A percentile compares a stretch with the other conserved stretches of the same genome.
Conservation (phyloP, 2,113 vertebrate species). For the Probosciger aterrimus region DNA sequence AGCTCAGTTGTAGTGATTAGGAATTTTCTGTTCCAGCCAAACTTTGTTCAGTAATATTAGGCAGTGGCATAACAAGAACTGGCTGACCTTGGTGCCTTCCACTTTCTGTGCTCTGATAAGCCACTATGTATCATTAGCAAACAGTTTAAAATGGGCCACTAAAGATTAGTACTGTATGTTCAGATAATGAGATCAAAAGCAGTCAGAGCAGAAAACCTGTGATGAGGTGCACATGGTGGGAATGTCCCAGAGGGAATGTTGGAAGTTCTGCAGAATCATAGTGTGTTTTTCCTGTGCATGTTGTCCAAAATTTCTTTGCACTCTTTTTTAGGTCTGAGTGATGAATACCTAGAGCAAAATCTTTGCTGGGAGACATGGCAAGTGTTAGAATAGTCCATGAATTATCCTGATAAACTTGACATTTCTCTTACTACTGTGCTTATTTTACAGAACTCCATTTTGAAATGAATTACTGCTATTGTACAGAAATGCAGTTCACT, state of each 20-base stretch:
- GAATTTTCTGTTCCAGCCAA: neutral
- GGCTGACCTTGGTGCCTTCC: neutral
- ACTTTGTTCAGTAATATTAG: neutral
- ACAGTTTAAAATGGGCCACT: neutral
- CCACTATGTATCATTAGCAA: neutral
- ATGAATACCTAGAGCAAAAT: neutral
- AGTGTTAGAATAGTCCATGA: neutral
- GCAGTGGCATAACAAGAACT: neutral
- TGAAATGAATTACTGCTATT: neutral
- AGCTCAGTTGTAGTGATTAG: neutral
- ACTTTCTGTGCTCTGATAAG: neutral
- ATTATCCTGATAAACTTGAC: neutral
- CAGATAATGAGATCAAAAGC: conserved; percentile 16
- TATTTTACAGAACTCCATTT: neutral
- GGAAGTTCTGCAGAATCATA: neutral
- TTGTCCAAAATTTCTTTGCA: neutral
- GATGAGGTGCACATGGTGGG: neutral
- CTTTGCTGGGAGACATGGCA: neutral
- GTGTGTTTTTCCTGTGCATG: neutral
- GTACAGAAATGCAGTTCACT: neutral
- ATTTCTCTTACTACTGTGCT: neutral
- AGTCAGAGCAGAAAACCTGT: neutral
- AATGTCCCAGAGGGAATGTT: neutral
- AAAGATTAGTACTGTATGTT: neutral
- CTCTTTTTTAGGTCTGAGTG: neutral